Evolutionary conservation across 2,888 invertebrate species (phyloP), one percentile per base, ranked within the genome.

Genomic region (Drosophila maculinotata): DNA sequence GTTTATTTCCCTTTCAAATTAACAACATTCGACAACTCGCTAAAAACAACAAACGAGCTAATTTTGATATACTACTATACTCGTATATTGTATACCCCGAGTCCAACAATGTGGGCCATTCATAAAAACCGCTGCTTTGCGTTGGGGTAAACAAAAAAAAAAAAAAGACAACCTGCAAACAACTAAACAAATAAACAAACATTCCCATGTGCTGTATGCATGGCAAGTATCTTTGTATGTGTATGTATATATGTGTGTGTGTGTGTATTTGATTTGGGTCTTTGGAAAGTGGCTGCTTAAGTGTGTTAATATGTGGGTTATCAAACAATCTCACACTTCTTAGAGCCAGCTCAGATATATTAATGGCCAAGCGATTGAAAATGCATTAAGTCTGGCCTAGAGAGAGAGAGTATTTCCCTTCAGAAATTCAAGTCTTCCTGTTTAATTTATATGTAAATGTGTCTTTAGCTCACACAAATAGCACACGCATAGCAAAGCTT

Each of bases 21-120:
- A 84, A 73, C 84, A 68, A 60, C 52, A 52, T 17, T 60, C 41
- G 14, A 30, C 30, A 17, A 56, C 48, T 44, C 41, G 68, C 42
- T 54, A 56, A 71, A 58, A 63, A 45, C 28, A 64, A 56, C 51
- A 65, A 64, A 28, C 36, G 41, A 52, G 31, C 44, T n/a, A 53
- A 70, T 70, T 53, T 25, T 51, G 26, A 39, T 60, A 48, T 9
- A 30, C 41, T 12, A 25, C 9, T n/a, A 33, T 25, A 15, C 28
- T 20, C 10, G n/a, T 9, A 17, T 58, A 58, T 45, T 57, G 45
- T 62, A 39, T 58, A 41, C 45, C 49, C 14, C 48, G 25, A 60
- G 56, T 49, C 44, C 51, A n/a, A 81, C 84, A 81, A 84, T 81
- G 78, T 81, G 64, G 81, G 76, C 81, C 81, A 84, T 81, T 81